These are phyloP conservation scores for Rhamphomyia laevipes DNA, from an alignment of 2,888 invertebrate genomes.

Conservation along the genomic window DNA sequence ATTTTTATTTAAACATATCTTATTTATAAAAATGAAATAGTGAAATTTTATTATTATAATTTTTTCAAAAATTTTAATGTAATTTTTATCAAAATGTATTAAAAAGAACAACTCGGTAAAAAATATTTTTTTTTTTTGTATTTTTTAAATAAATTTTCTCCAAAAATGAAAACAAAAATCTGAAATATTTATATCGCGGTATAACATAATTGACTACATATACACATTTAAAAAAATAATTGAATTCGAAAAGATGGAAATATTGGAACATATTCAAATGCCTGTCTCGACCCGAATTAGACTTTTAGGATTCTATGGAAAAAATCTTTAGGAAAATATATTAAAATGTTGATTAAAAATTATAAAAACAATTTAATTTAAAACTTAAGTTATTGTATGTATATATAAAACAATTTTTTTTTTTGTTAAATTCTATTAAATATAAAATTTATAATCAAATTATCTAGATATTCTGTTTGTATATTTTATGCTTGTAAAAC, in stretches of 20 bases:
- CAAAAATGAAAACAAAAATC: conserved; percentile 7
- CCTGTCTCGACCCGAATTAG: conserved; percentile 37
- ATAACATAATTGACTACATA: too few relatives aligned
- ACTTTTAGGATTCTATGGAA: conserved; percentile 38
- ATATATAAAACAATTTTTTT: neutral
- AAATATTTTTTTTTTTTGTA: too few relatives aligned
- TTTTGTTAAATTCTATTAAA: too few relatives aligned
- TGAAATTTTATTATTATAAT: too few relatives aligned
- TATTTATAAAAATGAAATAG: too few relatives aligned
- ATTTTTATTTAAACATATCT: too few relatives aligned
- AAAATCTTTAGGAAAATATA: conserved; percentile 28
- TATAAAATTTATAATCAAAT: too few relatives aligned
- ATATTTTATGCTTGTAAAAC: too few relatives aligned
- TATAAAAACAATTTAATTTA: neutral
- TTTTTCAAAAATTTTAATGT: neutral
- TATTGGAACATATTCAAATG: conserved; percentile 38
- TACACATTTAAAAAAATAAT: too few relatives aligned
- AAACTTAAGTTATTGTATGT: neutral
- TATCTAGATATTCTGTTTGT: too few relatives aligned
- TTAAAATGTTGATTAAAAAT: neutral
- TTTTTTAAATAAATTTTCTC: neutral
- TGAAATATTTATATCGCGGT: neutral
- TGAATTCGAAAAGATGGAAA: conserved; percentile 33
- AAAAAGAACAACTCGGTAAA: neutral
- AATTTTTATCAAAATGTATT: neutral